These are phyloP conservation scores for Adela reaumurella DNA, from an alignment of 2,888 invertebrate species.

Conservation along the genomic window DNA sequence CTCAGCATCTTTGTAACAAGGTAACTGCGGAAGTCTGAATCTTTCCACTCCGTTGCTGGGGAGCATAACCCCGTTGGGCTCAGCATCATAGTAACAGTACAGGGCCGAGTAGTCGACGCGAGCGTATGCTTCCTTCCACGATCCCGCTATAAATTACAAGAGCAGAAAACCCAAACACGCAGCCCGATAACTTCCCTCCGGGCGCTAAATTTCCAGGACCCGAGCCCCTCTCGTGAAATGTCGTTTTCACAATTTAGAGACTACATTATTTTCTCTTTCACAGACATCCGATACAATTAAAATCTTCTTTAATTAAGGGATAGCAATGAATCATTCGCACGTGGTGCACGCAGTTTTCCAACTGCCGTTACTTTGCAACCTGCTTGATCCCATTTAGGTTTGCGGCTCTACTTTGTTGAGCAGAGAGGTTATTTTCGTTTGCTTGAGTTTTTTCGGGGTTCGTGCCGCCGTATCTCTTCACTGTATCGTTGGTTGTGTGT, in stretches of 20 bases:
- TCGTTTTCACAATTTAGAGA: conserved; percentile 36
- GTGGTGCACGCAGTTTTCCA: conserved; percentile 56
- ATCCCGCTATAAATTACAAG: neutral
- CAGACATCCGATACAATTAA: conserved; percentile 59
- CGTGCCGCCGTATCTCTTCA: conserved; percentile 38
- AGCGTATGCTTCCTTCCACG: neutral
- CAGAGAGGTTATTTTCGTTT: too few species aligned
- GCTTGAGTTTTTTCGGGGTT: neutral
- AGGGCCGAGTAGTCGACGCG: too few species aligned
- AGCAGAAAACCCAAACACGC: neutral
- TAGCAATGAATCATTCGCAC: conserved; percentile 56
- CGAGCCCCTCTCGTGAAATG: neutral
- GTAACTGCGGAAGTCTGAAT: too few species aligned
- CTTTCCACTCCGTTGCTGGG: too few species aligned
- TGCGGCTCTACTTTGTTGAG: neutral
- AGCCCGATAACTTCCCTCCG: neutral
- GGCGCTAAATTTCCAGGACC: neutral
- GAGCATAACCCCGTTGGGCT: too few species aligned
- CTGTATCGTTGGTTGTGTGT: conserved; percentile 52
- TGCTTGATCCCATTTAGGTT: conserved; percentile 19
- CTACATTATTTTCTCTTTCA: conserved; percentile 57
- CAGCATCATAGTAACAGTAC: too few species aligned
- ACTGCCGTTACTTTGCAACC: conserved; percentile 33
- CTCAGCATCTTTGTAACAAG: too few species aligned
- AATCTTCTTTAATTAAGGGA: conserved; percentile 60